A percentile compares a stretch with the other conserved stretches of the same genome.
Conservation (phyloP, 2,888 invertebrate species). For the Danaus chrysippus region DNA sequence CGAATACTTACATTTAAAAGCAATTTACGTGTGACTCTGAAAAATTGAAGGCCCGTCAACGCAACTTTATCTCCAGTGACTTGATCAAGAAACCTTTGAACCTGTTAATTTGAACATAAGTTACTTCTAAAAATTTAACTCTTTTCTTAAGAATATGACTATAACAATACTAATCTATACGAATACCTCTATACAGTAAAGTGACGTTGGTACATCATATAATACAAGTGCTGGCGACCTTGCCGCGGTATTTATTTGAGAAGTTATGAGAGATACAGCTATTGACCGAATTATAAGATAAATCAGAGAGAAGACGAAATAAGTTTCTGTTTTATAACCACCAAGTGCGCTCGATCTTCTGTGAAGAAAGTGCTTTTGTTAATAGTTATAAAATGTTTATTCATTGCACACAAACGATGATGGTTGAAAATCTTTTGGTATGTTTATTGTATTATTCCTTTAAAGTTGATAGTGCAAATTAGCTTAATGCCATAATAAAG, state of each 20-base stretch:
- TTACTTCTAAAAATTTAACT: not conserved
- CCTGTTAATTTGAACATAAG: slow-evolving; percentile 50
- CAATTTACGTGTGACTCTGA: slow-evolving; percentile 77
- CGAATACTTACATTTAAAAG: slow-evolving; percentile 70
- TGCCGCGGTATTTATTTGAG: slow-evolving; percentile 77
- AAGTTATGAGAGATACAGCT: slow-evolving; percentile 78
- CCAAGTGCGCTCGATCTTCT: not conserved
- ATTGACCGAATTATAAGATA: slow-evolving; percentile 80
- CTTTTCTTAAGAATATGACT: not conserved
- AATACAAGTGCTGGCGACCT: slow-evolving; percentile 72
- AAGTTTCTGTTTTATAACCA: slow-evolving; percentile 77
- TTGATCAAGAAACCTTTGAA: slow-evolving; percentile 80
- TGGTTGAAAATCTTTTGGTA: too few species aligned
- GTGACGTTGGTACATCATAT: slow-evolving; percentile 78
- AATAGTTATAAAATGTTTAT: too few species aligned
- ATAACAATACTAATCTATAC: not conserved
- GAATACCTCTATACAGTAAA: slow-evolving; percentile 80
- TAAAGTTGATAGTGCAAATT: too few species aligned
- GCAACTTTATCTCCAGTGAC: slow-evolving; percentile 77
- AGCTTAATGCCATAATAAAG: too few species aligned
- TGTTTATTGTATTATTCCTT: too few species aligned
- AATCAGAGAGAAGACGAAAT: slow-evolving; percentile 82
- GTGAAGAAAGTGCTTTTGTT: not conserved
- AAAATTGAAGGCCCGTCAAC: slow-evolving; percentile 77
- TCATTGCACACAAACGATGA: too few species aligned